Evolutionary conservation across 2,888 invertebrate species (phyloP).

Genomic region (Chironomus tentans): DNA sequence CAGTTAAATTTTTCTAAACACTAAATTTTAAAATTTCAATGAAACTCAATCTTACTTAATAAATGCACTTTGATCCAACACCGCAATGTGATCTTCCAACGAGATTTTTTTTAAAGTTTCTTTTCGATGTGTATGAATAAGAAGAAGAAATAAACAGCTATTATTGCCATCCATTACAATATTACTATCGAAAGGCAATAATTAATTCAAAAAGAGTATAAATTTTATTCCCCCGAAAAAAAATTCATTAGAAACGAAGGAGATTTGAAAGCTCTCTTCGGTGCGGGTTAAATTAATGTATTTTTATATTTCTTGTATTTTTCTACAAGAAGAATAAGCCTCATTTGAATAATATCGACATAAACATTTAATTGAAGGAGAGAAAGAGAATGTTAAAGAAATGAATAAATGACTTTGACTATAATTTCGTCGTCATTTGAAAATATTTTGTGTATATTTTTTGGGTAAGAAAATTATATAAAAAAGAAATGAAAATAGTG

Average conservation of each 20-base stretch:
- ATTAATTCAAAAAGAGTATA: constrained; percentile 22
- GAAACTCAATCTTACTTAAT: too few species aligned
- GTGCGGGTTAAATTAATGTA: constrained; percentile 21
- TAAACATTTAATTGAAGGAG: constrained; percentile 26
- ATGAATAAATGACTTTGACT: background rate
- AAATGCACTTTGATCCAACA: too few species aligned
- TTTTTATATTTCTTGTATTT: background rate
- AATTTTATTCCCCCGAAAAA: background rate
- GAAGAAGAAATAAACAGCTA: background rate
- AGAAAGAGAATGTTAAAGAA: background rate
- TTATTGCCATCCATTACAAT: constrained; percentile 19
- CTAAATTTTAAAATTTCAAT: too few species aligned
- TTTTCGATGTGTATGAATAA: background rate
- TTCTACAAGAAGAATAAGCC: constrained; percentile 9
- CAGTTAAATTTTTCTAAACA: too few species aligned
- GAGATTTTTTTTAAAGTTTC: background rate
- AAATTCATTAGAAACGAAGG: background rate
- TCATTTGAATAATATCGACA: constrained; percentile 26
- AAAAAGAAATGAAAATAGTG: constrained; percentile 5
- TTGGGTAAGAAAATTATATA: background rate
- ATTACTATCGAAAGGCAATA: constrained; percentile 8
- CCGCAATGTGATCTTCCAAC: too few species aligned
- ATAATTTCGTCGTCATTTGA: background rate
- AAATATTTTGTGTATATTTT: background rate
- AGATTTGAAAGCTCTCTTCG: constrained; percentile 24